Evolutionary conservation across 1,140 invertebrate species (phyloP).

Genomic region (Ips nitidus): DNA sequence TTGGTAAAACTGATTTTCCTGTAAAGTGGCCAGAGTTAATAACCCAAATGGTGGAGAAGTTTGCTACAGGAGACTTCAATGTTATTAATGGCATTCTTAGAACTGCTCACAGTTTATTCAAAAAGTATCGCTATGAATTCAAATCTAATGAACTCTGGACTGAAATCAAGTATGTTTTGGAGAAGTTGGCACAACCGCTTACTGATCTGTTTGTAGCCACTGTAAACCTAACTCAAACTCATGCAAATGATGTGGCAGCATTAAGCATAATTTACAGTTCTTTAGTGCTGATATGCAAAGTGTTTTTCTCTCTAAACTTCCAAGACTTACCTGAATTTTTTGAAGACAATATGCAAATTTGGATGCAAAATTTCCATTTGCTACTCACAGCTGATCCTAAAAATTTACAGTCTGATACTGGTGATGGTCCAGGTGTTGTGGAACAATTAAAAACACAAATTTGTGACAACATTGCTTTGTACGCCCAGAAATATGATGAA

Average conservation of each 20-base stretch:
- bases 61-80: conserved; percentile 88
- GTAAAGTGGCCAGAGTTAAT: conserved; percentile 91
- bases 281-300: conserved; percentile 87
- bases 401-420: conserved; percentile 68
- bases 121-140: conserved; percentile 93
- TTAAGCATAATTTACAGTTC: conserved; percentile 89
- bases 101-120: conserved; percentile 95
- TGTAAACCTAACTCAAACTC: conserved; percentile 76
- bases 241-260: conserved; percentile 77
- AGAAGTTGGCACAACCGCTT: conserved; percentile 89
- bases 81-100: conserved; percentile 93
- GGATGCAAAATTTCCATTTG: conserved; percentile 90
- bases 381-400: conserved; percentile 79
- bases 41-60: conserved; percentile 89
- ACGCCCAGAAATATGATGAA: conserved; percentile 97
- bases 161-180: conserved; percentile 96
- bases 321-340: conserved; percentile 98
- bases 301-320: conserved; percentile 95
- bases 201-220: conserved; percentile 89
- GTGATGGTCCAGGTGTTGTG: conserved; percentile 86
- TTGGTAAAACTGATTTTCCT: conserved; percentile 93
- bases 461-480: conserved; percentile 92
- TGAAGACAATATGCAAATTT: conserved; percentile 93
- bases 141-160: conserved; percentile 93
- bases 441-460: conserved; percentile 93